Percentiles rank a stretch among this genome's conserved stretches.
phyloP scores from a whole-genome alignment of 2,888 invertebrate genomes.

The Acronicta aceris region DNA sequence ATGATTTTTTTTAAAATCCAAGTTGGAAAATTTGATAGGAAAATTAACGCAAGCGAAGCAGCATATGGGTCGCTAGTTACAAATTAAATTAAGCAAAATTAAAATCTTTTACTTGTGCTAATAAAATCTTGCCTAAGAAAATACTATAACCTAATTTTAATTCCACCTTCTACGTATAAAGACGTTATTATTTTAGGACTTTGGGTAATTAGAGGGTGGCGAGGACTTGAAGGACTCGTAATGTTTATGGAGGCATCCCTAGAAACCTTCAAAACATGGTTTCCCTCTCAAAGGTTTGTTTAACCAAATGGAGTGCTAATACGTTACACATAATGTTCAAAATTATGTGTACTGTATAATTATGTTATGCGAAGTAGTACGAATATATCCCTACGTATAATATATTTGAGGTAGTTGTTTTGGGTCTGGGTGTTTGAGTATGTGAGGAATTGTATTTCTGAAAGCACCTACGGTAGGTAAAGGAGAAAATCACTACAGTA shows the following conservation, averaged over 20 bases:
- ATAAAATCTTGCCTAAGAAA: conserved; percentile 51
- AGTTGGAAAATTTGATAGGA: too few relatives aligned
- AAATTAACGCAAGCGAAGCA: too few relatives aligned
- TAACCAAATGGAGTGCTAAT: conserved; percentile 61
- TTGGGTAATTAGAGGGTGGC: conserved; percentile 44
- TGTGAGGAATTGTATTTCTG: too few relatives aligned
- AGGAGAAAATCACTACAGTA: too few relatives aligned
- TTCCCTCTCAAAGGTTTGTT: conserved; percentile 64
- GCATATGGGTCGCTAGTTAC: too few relatives aligned
- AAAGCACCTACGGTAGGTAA: too few relatives aligned
- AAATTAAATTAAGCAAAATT: conserved; percentile 1
- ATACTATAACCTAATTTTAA: conserved; percentile 43
- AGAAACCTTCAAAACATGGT: conserved; percentile 68
- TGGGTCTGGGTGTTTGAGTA: too few relatives aligned
- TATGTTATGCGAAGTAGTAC: conserved; percentile 19
- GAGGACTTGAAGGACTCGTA: conserved; percentile 45
- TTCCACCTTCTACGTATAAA: conserved; percentile 22
- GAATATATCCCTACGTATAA: neutral
- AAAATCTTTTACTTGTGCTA: conserved; percentile 31
- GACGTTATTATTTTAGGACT: conserved; percentile 68
- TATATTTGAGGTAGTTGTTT: too few relatives aligned
- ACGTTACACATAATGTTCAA: conserved; percentile 52
- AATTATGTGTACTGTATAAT: conserved; percentile 33
- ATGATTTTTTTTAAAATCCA: too few relatives aligned
- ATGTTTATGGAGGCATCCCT: conserved; percentile 58